Conservation (phyloP, 2,797 vertebrate genomes). For the Aphelocoma californica region DNA sequence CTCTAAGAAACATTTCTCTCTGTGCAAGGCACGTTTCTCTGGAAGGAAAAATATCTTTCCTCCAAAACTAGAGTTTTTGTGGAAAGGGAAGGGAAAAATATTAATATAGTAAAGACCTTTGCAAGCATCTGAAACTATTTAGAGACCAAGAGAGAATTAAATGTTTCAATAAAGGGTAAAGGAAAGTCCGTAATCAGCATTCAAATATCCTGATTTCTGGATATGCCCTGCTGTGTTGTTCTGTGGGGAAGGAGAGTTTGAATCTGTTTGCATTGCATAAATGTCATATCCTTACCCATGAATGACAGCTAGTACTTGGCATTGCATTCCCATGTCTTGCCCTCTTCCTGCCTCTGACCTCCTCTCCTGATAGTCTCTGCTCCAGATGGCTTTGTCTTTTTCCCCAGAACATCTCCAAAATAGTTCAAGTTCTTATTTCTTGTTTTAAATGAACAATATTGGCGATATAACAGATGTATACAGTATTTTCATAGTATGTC, state of each 20-base stretch:
- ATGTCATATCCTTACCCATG: neutral
- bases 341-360: neutral
- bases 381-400: neutral
- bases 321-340: neutral
- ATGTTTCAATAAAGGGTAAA: neutral
- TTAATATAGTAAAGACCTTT: neutral
- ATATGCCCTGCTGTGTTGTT: neutral
- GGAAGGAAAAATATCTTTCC: neutral
- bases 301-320: neutral
- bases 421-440: neutral
- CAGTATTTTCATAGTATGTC: neutral
- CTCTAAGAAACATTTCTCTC: neutral
- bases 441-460: neutral
- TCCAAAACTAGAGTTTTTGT: neutral
- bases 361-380: neutral
- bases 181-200: neutral
- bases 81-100: neutral
- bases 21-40: neutral
- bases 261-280: neutral
- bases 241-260: neutral
- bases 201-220: neutral
- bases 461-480: neutral
- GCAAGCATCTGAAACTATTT: conserved; percentile 18
- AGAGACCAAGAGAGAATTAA: conserved; percentile 1
- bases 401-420: neutral